Conservation (phyloP, 2,113 vertebrate species). For the Physeter macrocephalus region DNA sequence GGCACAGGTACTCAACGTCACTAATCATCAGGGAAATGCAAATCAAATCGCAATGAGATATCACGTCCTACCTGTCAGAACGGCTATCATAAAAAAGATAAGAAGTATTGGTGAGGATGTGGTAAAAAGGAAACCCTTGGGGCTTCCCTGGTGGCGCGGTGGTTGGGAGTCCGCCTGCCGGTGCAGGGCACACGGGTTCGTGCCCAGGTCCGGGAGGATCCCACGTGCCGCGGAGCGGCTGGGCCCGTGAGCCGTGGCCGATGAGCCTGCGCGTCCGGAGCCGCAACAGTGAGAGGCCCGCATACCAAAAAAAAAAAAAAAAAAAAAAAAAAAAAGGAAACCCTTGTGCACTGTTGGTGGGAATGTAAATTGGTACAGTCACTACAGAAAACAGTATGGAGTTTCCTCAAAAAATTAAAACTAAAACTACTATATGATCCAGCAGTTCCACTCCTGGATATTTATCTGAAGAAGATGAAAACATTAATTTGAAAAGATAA, state of each 20-base stretch:
- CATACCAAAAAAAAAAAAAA: no score
- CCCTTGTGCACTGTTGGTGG: background rate
- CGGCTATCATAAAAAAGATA: background rate
- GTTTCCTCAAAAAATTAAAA: background rate
- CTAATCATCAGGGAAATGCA: background rate
- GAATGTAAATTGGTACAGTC: background rate
- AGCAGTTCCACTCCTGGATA: background rate
- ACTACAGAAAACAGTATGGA: background rate
- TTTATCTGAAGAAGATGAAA: background rate
- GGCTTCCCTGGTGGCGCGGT: no score
- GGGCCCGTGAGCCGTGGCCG: no score
- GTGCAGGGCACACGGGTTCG: no score
- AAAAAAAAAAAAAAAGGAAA: no score
- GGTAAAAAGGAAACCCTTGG: background rate
- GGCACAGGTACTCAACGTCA: background rate
- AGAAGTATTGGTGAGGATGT: background rate
- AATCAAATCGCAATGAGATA: background rate
- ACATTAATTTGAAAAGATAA: background rate
- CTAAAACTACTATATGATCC: background rate
- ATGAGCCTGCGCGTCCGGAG: no score
- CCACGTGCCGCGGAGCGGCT: no score
- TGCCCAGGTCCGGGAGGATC: no score
- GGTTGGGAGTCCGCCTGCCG: no score
- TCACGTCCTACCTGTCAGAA: background rate
- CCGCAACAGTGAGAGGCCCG: no score